phyloP scores from a whole-genome alignment of 2,797 vertebrate species.

The Tauraco hartlaubi region DNA sequence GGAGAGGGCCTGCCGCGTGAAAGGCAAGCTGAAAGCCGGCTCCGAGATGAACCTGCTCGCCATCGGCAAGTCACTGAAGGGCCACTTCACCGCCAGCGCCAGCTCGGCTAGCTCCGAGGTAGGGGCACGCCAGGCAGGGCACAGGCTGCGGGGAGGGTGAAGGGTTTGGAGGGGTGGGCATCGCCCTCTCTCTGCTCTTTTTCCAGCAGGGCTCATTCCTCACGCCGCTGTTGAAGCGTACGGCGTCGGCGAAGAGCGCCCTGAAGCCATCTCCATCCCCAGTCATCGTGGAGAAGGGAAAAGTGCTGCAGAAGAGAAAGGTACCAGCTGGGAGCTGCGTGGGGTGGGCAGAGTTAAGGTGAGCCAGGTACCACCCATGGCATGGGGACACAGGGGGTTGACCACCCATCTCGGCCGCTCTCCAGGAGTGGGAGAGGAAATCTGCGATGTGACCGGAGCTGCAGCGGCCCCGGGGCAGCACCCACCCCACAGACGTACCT shows the following conservation, averaged over 20 bases:
- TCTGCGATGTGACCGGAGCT: slow-evolving; percentile 69
- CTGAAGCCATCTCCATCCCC: slow-evolving; percentile 78
- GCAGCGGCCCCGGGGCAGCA: neutral
- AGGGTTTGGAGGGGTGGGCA: rapidly evolving
- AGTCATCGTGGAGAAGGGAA: slow-evolving; percentile 69
- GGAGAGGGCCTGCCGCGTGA: slow-evolving; percentile 73
- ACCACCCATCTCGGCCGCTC: neutral
- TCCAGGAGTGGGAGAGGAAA: slow-evolving; percentile 87
- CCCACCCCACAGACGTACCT: neutral
- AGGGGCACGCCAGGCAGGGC: rapidly evolving
- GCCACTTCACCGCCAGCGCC: slow-evolving; percentile 79
- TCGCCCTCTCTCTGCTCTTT: rapidly evolving
- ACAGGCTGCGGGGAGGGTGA: rapidly evolving
- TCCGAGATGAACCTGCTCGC: slow-evolving; percentile 86
- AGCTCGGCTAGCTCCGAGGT: slow-evolving; percentile 82
- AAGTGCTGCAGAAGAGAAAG: slow-evolving; percentile 83
- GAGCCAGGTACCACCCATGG: rapidly evolving
- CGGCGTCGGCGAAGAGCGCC: slow-evolving; percentile 80
- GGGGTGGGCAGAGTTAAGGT: neutral
- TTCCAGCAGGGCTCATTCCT: slow-evolving; percentile 76
- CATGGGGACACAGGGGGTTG: rapidly evolving
- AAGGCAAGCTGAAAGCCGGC: slow-evolving; percentile 78
- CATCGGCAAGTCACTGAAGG: slow-evolving; percentile 74
- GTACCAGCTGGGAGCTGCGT: neutral
- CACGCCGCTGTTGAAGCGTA: slow-evolving; percentile 83